A percentile compares a stretch with the other conserved stretches of the same genome.
Evolutionary conservation across 2,888 invertebrate genomes (phyloP).

Genomic region (Xanthia togata): DNA sequence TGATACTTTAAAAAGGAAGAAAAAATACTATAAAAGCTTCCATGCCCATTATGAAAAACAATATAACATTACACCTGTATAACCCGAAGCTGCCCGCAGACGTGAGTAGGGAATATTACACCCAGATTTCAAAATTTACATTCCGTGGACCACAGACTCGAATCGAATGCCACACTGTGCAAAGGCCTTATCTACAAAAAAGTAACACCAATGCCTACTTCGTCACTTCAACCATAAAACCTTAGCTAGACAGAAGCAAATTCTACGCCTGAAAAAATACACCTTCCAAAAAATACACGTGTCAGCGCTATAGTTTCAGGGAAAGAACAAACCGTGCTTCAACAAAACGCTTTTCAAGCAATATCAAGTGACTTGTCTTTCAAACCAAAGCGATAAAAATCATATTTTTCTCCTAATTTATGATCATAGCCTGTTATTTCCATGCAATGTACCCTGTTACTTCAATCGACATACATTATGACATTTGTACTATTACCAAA

Average conservation of each 20-base stretch:
- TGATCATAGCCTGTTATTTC: background rate
- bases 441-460: background rate
- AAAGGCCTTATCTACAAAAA: background rate
- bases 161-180: background rate
- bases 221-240: background rate
- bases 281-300: background rate
- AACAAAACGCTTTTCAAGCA: slow-evolving; percentile 8
- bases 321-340: background rate
- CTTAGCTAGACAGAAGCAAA: background rate
- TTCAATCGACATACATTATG: slow-evolving; percentile 6
- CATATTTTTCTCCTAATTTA: background rate
- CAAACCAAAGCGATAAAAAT: background rate
- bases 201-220: background rate
- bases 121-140: background rate
- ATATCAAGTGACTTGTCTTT: background rate
- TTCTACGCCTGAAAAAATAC: too few species aligned
- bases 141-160: background rate
- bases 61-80: background rate
- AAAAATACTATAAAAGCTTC: background rate
- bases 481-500: slow-evolving; percentile 20
- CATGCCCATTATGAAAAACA: too few species aligned
- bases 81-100: background rate
- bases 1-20: too few species aligned
- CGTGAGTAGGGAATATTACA: background rate
- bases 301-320: background rate